These are phyloP conservation scores for Oreochromis mossambicus DNA, from an alignment of 2,797 vertebrate genomes.

Conservation along the genomic window DNA sequence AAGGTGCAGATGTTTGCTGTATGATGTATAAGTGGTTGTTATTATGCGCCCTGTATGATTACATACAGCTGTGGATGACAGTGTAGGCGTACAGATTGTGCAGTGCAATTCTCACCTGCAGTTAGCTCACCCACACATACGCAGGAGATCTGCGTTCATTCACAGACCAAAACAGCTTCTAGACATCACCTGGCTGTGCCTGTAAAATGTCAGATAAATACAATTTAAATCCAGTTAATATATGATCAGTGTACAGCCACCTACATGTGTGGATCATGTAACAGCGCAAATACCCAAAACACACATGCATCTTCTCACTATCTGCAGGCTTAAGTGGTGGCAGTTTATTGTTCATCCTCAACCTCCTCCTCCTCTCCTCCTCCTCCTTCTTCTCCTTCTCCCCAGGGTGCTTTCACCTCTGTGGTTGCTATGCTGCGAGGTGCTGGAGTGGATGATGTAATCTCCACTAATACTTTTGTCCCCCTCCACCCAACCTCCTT, in stretches of 20 bases:
- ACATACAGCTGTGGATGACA: slow-evolving; percentile 32
- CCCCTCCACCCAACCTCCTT: neutral
- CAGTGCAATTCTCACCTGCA: slow-evolving; percentile 49
- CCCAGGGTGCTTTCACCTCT: slow-evolving; percentile 72
- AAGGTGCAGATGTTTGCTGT: neutral
- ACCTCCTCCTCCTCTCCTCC: slow-evolving; percentile 20
- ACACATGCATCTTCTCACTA: slow-evolving; percentile 1
- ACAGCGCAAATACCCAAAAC: neutral
- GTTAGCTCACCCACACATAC: slow-evolving; percentile 27
- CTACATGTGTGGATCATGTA: neutral
- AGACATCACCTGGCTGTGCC: neutral
- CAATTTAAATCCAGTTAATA: neutral
- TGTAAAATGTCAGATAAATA: neutral
- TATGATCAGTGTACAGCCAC: neutral
- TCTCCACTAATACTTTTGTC: slow-evolving; percentile 86
- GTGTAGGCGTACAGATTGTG: slow-evolving; percentile 27
- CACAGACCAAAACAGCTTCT: neutral
- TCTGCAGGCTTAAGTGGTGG: slow-evolving; percentile 43
- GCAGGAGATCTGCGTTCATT: neutral
- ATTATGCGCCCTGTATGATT: slow-evolving; percentile 4
- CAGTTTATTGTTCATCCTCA: slow-evolving; percentile 50
- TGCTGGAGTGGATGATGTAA: slow-evolving; percentile 80
- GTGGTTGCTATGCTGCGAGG: slow-evolving; percentile 77
- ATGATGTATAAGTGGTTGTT: neutral
- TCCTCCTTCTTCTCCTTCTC: slow-evolving; percentile 41